phyloP scores from a whole-genome alignment of 1,140 invertebrate genomes.

The Caenorhabditis inopinata region DNA sequence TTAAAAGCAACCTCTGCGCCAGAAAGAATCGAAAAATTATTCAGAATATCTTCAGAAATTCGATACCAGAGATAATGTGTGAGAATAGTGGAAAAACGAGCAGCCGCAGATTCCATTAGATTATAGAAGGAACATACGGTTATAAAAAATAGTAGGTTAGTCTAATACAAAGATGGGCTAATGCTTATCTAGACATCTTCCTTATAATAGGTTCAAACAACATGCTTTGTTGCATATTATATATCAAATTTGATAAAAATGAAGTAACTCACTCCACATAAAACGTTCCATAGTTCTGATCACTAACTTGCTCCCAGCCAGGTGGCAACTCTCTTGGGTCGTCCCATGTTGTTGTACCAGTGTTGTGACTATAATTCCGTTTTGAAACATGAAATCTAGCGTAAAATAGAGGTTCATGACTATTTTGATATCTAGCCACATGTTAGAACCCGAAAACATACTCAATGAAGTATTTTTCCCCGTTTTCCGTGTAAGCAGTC shows the following conservation, averaged over 20 bases:
- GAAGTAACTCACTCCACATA: slow-evolving; percentile 81
- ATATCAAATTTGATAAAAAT: too few relatives aligned
- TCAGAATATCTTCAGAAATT: not conserved
- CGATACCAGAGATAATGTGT: not conserved
- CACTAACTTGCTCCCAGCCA: slow-evolving; percentile 97
- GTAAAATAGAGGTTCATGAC: too few relatives aligned
- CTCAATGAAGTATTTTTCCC: slow-evolving; percentile 97
- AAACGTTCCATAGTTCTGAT: slow-evolving; percentile 94
- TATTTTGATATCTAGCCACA: too few relatives aligned
- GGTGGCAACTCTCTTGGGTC: slow-evolving; percentile 76
- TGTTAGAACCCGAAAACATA: slow-evolving; percentile 72
- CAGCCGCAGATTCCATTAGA: slow-evolving; percentile 15
- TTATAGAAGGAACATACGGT: too few relatives aligned
- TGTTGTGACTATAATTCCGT: slow-evolving; percentile 61
- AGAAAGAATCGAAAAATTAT: not conserved
- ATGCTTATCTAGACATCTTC: too few relatives aligned
- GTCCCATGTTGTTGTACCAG: slow-evolving; percentile 65
- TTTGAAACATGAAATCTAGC: too few relatives aligned
- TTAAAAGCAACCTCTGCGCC: not conserved
- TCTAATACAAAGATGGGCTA: too few relatives aligned
- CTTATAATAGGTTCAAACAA: too few relatives aligned
- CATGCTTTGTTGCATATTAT: too few relatives aligned
- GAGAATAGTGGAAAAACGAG: not conserved
- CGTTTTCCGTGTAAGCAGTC: slow-evolving; percentile 90
- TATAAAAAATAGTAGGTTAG: too few relatives aligned